Conservation (phyloP, 2,797 vertebrate species). For the Meda fulgida region DNA sequence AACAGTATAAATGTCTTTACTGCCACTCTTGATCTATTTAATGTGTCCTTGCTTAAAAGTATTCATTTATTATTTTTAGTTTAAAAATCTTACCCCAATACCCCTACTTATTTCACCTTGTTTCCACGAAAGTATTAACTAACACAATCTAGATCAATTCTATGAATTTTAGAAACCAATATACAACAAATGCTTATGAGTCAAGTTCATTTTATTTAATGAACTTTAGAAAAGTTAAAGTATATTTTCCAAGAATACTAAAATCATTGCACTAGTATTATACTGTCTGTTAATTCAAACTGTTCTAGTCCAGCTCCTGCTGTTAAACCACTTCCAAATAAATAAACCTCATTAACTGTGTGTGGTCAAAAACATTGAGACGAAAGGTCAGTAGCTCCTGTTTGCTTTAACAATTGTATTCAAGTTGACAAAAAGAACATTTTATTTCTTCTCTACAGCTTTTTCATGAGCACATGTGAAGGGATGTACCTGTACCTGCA, state of each 20-base stretch:
- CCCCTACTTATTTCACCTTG: not conserved
- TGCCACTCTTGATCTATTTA: not conserved
- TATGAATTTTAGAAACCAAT: not conserved
- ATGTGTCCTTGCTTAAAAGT: not conserved
- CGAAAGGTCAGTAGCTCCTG: conserved; percentile 7
- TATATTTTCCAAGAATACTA: not conserved
- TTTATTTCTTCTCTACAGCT: not conserved
- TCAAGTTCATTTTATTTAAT: not conserved
- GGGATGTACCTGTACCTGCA: not conserved
- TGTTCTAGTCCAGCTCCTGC: not conserved
- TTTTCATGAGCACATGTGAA: not conserved
- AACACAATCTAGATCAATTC: not conserved
- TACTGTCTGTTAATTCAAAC: not conserved
- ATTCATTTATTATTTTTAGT: not conserved
- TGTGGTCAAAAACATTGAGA: conserved; percentile 1
- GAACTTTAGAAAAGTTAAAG: not conserved
- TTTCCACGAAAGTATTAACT: not conserved
- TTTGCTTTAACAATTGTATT: conserved; percentile 8
- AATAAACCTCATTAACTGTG: conserved; percentile 17
- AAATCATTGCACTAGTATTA: not conserved
- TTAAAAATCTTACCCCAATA: not conserved
- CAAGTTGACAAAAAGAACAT: not conserved
- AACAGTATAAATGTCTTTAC: not conserved
- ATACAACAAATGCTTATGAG: not conserved
- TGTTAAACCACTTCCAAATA: not conserved